Evolutionary conservation across 2,888 invertebrate species (phyloP), one percentile per base, ranked within the genome.

Genomic region (Coelinius sp.): DNA sequence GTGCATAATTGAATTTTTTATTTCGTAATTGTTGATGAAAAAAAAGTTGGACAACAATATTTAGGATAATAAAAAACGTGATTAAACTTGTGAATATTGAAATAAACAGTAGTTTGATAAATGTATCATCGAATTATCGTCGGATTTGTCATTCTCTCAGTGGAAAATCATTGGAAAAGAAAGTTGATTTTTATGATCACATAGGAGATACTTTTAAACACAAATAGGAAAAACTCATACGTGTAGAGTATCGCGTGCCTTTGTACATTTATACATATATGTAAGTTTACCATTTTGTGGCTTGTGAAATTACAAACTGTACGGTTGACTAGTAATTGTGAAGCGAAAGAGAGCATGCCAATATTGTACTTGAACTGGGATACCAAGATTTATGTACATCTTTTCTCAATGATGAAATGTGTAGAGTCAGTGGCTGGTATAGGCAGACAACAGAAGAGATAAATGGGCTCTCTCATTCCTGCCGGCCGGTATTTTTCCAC

Each of bases 161-260:
- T 81, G 79, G 78, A 80, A 74, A 81, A 81, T 77, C 80, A 82
- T 81, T 86, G 85, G 84, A 85, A 85, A 84, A 84, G 86, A 85
- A 87, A 87, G 86, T 83, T 86, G 78, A 81, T 85, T 75, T 85
- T 87, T 78, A 82, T 84, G 78, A 87, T 87, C 80, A 87, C 84
- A 86, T 87, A 85, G 86, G 20, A 53, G 59, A 59, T 22, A 31
- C 17, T 59, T 31, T 7, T 24, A 24, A 12, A 14, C 2, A n/a
- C 1, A 35, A 10, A 35, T n/a, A n/a, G 14, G 5, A n/a, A n/a
- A 41, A 41, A 41, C n/a, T 41, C 41, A 41, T 12, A 17, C 20
- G 46, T 20, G 20, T 1, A 12, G 52, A 52, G 20, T 52, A 52
- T 24, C 24, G 53, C 5, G 24, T 53, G 52, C 22, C 20, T 24